Base-by-base conservation (phyloP, 2,888 invertebrate species). In the Stegana nigrithorax region DNA sequence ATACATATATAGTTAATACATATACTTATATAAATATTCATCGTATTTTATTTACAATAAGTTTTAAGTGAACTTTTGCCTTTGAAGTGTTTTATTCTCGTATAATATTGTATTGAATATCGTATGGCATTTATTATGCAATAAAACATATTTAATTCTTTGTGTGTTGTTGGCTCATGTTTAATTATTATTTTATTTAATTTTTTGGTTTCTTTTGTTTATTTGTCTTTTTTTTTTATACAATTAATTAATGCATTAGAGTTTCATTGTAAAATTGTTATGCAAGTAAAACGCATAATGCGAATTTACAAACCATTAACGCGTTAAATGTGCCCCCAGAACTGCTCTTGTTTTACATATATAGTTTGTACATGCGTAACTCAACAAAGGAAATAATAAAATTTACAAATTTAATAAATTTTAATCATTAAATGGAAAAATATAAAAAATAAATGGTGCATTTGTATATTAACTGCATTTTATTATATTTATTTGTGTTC, bases 51-150 rank as follows among this genome's bases (percentile, higher is more conserved):
- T 70, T 75, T 73, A 65, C 66, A 65, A 67, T 72, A 63, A 67
- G 66, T 63, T 64, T 58, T 58, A 45, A 62, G 63, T 60, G 63
- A 65, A 67, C 32, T 63, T n/a, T 62, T 67, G 66, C 66, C 65
- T 63, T 57, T 59, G 74, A 72, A 69, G 55, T 63, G 67, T 67
- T 64, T 73, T 70, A 68, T 66, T 25, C 14, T 25, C 26, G 50
- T 50, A 50, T 12, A 12, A 50, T 50, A 69, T 70, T 64, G 2
- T 36, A 62, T 63, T 68, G 70, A 73, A 77, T 71, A 76, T 75
- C 77, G 67, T 63, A 73, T 68, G n/a, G 50, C 63, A 72, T 66
- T 67, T 66, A 50, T 14, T 25, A 51, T 51, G 59, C 60, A 47
- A 69, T 68, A 63, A 63, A 72, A 63, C n/a, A 60, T 45, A 50